phyloP scores from a whole-genome alignment of 2,888 invertebrate genomes.

The Sinelater perroti region DNA sequence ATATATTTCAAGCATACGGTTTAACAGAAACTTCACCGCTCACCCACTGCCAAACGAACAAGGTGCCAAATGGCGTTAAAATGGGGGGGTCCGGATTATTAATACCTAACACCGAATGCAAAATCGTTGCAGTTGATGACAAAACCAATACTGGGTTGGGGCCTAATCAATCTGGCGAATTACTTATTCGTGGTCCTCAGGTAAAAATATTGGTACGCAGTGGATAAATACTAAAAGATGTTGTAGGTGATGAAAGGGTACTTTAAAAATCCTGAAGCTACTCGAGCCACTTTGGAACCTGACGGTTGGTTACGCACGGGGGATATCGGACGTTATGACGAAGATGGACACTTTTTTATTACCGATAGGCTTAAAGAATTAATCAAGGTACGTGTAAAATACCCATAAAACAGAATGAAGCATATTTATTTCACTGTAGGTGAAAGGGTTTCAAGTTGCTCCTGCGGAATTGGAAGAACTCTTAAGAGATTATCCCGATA shows the following conservation, averaged over 20 bases:
- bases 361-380: slow-evolving; percentile 83
- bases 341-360: slow-evolving; percentile 72
- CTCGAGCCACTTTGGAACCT: slow-evolving; percentile 68
- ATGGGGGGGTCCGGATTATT: slow-evolving; percentile 65
- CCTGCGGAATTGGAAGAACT: slow-evolving; percentile 85
- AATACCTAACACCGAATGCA: slow-evolving; percentile 69
- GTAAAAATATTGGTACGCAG: slow-evolving; percentile 55
- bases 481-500: slow-evolving; percentile 73
- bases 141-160: slow-evolving; percentile 45
- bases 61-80: slow-evolving; percentile 43
- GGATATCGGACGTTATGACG: slow-evolving; percentile 67
- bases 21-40: slow-evolving; percentile 76
- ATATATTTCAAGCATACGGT: slow-evolving; percentile 62
- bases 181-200: slow-evolving; percentile 80
- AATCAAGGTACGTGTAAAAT: slow-evolving; percentile 67
- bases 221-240: background rate
- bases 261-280: slow-evolving; percentile 77
- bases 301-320: slow-evolving; percentile 81
- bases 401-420: background rate
- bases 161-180: slow-evolving; percentile 70
- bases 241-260: slow-evolving; percentile 81
- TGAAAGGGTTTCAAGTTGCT: slow-evolving; percentile 76
- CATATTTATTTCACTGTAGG: slow-evolving; percentile 8
- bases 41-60: slow-evolving; percentile 53
- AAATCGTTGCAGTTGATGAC: slow-evolving; percentile 64